Conservation (phyloP, 2,797 vertebrate genomes). For the Melanogrammus aeglefinus region DNA sequence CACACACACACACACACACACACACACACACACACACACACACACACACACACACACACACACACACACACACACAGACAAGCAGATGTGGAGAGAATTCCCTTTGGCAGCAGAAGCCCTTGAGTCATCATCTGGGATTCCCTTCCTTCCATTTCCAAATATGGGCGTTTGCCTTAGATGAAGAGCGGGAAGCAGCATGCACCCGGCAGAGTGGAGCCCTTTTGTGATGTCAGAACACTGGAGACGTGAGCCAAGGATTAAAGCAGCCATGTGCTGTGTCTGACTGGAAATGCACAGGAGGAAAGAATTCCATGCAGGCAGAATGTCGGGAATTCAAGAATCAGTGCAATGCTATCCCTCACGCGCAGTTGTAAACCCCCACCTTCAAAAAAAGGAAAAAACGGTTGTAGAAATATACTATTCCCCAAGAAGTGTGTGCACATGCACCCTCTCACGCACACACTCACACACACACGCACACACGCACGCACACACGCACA, state of each 20-base stretch:
- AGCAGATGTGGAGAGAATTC: constrained; percentile 72
- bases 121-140: constrained; percentile 79
- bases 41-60: constrained; percentile 23
- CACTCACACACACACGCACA: constrained; percentile 15
- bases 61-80: constrained; percentile 32
- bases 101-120: constrained; percentile 67
- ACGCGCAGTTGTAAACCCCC: constrained; percentile 43
- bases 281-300: constrained; percentile 57
- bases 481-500: constrained; percentile 14
- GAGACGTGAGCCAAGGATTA: constrained; percentile 45
- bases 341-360: constrained; percentile 53
- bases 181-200: constrained; percentile 59
- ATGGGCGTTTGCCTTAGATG: constrained; percentile 70
- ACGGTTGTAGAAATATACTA: background rate
- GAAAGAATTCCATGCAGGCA: constrained; percentile 34
- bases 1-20: constrained; percentile 33
- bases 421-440: background rate
- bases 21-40: constrained; percentile 18
- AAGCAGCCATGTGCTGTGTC: constrained; percentile 53
- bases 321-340: constrained; percentile 68
- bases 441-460: constrained; percentile 8
- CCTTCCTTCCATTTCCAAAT: constrained; percentile 79
- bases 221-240: constrained; percentile 68
- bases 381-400: background rate
- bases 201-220: constrained; percentile 67